Evolutionary conservation across 1,140 invertebrate genomes (phyloP), one percentile per base, ranked within the genome.

Genomic region (Drosophila eugracilis): DNA sequence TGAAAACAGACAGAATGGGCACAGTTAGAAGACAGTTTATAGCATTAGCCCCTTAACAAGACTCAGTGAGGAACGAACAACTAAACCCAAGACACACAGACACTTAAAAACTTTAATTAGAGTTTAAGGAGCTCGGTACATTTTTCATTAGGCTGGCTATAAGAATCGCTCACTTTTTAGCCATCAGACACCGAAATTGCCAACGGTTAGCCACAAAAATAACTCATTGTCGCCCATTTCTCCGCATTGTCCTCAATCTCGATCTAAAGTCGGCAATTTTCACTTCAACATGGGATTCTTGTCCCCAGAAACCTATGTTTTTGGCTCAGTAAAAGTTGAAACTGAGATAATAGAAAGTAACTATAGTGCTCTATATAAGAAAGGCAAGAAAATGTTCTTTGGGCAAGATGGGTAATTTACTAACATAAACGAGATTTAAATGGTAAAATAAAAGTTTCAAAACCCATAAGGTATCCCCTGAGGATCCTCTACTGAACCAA

Each of bases 101-200:
- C 80, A 76, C 58, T 66, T 77, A 75, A 84, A 75, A 55, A 85
- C 81, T 75, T 85, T 85, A 85, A 85, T 85, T 85, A 85, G 81
- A 85, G 77, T 86, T 85, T 85, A 85, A 85, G 77, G 67, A 85
- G 73, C 76, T 34, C 37, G 37, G 59, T 63, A 74, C 77, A 76
- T 58, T 81, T 70, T 80, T 80, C 63, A 58, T 74, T 74, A 85
- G 78, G 57, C 65, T 52, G 39, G 55, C 63, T 72, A 77, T 73
- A 55, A 80, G 77, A 77, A 67, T 81, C 59, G 69, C 78, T 58
- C 78, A 59, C 53, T 78, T 67, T 67, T 67, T 65, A 24, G 63
- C 63, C 63, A 39, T 44, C 36, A 77, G 67, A 75, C 63, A 70
- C 50, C 34, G 26, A 70, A 70, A 70, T 57, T 70, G 66, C 65